Evolutionary conservation across 1,140 invertebrate genomes (phyloP).

Genomic region (Monomorium pharaonis): DNA sequence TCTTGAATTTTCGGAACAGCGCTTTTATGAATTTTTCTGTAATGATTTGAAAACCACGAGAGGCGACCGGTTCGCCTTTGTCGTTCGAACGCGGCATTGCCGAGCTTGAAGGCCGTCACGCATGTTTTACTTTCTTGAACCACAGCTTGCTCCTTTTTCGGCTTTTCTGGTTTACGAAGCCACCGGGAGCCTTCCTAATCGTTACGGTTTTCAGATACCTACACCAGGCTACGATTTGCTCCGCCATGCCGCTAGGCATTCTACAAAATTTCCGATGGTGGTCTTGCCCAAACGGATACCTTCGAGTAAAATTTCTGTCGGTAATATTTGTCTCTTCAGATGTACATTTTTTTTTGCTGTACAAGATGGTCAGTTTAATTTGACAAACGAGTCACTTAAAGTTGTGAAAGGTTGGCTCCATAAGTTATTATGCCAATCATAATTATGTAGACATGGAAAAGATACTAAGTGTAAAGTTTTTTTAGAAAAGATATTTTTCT

Average conservation of each 20-base stretch:
- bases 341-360: background rate
- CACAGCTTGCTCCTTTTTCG: constrained; percentile 29
- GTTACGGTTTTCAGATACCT: constrained; percentile 56
- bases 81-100: background rate
- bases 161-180: constrained; percentile 31
- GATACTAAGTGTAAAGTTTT: too few relatives aligned
- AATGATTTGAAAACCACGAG: constrained; percentile 8
- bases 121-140: constrained; percentile 38
- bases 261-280: constrained; percentile 28
- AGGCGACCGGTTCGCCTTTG: constrained; percentile 14
- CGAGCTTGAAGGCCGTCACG: constrained; percentile 45
- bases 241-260: constrained; percentile 50
- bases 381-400: background rate
- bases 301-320: background rate
- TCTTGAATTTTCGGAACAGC: background rate
- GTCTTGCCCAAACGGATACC: background rate
- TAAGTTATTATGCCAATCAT: background rate
- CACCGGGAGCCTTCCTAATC: constrained; percentile 36
- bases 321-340: background rate
- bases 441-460: too few relatives aligned
- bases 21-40: background rate
- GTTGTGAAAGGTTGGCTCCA: background rate
- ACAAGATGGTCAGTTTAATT: background rate
- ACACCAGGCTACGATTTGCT: constrained; percentile 55
- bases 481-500: too few relatives aligned